Percentiles rank a stretch among this genome's conserved stretches.
Evolutionary conservation across 92 coral and sea anemone genomes (phyloP).

Genomic region (Diadumene lineata): DNA sequence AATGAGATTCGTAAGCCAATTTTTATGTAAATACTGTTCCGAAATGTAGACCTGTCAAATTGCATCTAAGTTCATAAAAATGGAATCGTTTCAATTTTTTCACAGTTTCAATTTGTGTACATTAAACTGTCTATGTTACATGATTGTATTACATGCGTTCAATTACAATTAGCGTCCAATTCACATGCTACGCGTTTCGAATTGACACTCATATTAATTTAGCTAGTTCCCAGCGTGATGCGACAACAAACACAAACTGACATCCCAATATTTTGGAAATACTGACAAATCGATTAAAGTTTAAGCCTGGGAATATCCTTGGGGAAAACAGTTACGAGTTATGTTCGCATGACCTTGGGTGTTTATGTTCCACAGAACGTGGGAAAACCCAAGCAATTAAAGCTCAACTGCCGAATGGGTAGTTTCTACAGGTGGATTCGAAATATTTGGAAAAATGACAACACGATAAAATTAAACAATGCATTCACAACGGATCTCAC

Average conservation of each 20-base stretch:
- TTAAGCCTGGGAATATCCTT: neutral
- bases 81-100: no score
- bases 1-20: no score
- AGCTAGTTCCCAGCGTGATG: no score
- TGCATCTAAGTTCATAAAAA: no score
- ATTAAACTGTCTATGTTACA: no score
- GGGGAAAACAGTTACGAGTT: neutral
- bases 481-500: neutral
- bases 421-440: neutral
- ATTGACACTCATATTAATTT: no score
- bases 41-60: no score
- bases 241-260: no score
- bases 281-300: neutral
- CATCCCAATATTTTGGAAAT: neutral
- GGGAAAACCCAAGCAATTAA: constrained; percentile 4
- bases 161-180: no score
- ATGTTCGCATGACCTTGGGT: constrained; percentile 8
- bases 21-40: no score
- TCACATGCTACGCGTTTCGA: neutral
- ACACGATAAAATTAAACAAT: neutral
- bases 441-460: constrained; percentile 8
- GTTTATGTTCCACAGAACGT: neutral
- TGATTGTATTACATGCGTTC: no score
- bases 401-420: neutral
- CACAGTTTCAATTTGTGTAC: no score